phyloP scores from a whole-genome alignment of 2,888 invertebrate species.

The Schrankia costaestrigalis region DNA sequence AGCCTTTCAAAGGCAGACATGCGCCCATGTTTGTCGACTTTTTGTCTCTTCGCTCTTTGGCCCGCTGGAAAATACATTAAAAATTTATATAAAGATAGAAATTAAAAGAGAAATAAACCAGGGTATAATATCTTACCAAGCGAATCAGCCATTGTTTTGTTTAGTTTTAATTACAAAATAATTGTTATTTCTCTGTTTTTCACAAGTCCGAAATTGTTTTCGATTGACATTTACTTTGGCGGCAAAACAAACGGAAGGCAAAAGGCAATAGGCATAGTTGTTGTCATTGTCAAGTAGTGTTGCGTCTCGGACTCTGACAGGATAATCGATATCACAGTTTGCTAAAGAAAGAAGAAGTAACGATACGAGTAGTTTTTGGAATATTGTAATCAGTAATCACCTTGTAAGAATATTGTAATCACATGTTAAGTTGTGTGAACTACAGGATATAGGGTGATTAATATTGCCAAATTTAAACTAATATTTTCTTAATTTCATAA shows the following conservation, averaged over 20 bases:
- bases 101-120: neutral
- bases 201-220: constrained; percentile 21
- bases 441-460: too few relatives aligned
- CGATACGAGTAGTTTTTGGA: too few relatives aligned
- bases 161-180: constrained; percentile 11
- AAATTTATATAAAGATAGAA: neutral
- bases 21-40: constrained; percentile 84
- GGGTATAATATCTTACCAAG: constrained; percentile 37
- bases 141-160: constrained; percentile 49
- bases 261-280: too few relatives aligned
- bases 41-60: constrained; percentile 83
- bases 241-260: constrained; percentile 33
- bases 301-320: too few relatives aligned
- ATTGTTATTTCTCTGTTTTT: neutral
- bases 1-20: constrained; percentile 89
- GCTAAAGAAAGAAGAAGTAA: too few relatives aligned
- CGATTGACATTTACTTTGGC: constrained; percentile 36
- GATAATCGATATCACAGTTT: too few relatives aligned
- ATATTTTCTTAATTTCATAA: too few relatives aligned
- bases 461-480: too few relatives aligned
- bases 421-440: too few relatives aligned
- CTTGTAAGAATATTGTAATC: too few relatives aligned
- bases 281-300: too few relatives aligned
- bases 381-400: too few relatives aligned
- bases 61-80: constrained; percentile 47